Conservation (phyloP, 2,113 vertebrate species). For the Cricetomys ansorgei region DNA sequence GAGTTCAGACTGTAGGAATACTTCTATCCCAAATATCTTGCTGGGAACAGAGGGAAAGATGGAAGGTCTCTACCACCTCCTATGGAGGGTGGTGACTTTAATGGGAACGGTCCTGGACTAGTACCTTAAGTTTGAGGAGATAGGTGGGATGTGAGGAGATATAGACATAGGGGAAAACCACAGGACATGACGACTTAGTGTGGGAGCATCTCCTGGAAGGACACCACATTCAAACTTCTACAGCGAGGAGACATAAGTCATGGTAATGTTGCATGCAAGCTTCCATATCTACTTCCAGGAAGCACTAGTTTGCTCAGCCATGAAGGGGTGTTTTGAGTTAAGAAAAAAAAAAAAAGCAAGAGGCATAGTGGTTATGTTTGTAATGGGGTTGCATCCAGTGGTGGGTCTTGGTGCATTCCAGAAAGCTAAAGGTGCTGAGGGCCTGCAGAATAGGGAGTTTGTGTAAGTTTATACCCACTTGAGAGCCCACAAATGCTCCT, state of each 20-base stretch:
- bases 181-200: background rate
- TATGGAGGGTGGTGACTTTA: background rate
- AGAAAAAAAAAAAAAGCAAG: background rate
- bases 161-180: background rate
- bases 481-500: background rate
- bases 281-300: background rate
- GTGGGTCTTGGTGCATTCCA: background rate
- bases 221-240: background rate
- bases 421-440: background rate
- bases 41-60: background rate
- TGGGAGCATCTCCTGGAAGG: fast-evolving
- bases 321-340: background rate
- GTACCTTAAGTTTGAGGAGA: background rate
- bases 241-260: background rate
- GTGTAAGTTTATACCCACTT: background rate
- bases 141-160: too few species aligned
- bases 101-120: background rate
- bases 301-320: too few species aligned
- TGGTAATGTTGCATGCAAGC: too few species aligned
- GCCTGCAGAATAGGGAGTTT: background rate
- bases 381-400: background rate
- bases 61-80: background rate
- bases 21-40: background rate
- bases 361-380: background rate
- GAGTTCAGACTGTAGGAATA: background rate